These are phyloP conservation scores for Chloroceryle amazona DNA, from an alignment of 2,797 vertebrate genomes.

Conservation along the genomic window DNA sequence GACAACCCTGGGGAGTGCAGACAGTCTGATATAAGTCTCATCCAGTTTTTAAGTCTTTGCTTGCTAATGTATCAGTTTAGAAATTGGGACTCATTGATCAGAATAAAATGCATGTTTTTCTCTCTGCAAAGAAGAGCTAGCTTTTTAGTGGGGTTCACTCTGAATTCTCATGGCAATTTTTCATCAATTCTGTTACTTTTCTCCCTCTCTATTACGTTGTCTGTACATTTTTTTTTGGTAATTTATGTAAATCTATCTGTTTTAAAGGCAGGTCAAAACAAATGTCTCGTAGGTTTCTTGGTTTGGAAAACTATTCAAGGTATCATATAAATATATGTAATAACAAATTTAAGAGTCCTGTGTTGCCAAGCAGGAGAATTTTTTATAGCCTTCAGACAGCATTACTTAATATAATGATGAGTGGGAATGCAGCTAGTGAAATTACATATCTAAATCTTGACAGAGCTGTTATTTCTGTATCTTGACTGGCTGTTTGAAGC, in stretches of 20 bases:
- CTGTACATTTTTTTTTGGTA: background rate
- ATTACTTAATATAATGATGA: conserved; percentile 60
- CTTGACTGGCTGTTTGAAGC: conserved; percentile 15
- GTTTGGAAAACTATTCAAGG: background rate
- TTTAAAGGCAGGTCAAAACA: background rate
- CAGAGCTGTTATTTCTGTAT: conserved; percentile 40
- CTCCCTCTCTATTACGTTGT: background rate
- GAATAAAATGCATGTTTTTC: background rate
- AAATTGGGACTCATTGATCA: background rate
- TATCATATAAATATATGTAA: background rate
- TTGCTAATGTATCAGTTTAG: background rate
- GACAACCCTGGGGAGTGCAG: background rate
- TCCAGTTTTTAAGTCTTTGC: background rate
- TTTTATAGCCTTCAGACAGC: conserved; percentile 48
- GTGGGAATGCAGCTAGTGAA: conserved; percentile 28
- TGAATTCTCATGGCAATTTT: background rate
- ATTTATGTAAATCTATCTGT: background rate
- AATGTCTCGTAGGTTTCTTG: background rate
- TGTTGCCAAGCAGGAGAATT: conserved; percentile 36
- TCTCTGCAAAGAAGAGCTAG: background rate
- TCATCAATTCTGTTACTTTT: background rate
- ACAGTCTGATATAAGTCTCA: background rate
- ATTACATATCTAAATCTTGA: conserved; percentile 23
- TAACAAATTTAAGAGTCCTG: background rate
- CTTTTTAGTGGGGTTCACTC: background rate